Evolutionary conservation across 2,113 vertebrate genomes (phyloP).

Genomic region (Fulica atra): DNA sequence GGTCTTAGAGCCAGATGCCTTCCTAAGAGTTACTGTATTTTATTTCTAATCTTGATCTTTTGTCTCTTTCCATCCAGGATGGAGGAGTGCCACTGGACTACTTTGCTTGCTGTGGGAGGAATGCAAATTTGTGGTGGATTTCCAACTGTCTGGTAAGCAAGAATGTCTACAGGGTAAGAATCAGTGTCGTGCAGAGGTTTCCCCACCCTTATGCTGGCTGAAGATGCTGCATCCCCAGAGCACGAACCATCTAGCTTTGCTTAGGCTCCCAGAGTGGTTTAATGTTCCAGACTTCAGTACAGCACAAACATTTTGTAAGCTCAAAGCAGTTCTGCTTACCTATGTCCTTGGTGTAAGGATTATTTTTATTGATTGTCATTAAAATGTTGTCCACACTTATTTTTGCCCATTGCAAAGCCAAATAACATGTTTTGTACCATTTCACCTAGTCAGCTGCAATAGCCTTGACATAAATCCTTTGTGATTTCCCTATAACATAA

Average conservation of each 20-base stretch:
- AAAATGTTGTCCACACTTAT: neutral
- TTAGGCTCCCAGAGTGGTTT: neutral
- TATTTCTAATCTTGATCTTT: neutral
- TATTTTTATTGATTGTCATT: neutral
- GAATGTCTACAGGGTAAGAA: neutral
- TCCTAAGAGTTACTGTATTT: neutral
- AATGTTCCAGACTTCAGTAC: neutral
- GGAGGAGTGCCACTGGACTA: neutral
- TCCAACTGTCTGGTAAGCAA: neutral
- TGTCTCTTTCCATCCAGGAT: neutral
- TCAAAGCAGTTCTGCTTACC: neutral
- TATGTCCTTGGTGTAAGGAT: neutral
- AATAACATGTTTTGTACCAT: neutral
- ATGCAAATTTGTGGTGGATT: neutral
- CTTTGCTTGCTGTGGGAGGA: neutral
- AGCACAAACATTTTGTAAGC: neutral
- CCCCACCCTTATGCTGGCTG: neutral
- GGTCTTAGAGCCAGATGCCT: neutral
- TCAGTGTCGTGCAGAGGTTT: neutral
- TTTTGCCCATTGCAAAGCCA: neutral
- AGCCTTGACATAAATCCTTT: neutral
- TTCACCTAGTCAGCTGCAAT: neutral
- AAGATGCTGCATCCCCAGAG: neutral
- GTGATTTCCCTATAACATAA: neutral
- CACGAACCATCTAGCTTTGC: neutral